Conservation (phyloP, 2,797 vertebrate genomes). For the Microchirus variegatus region DNA sequence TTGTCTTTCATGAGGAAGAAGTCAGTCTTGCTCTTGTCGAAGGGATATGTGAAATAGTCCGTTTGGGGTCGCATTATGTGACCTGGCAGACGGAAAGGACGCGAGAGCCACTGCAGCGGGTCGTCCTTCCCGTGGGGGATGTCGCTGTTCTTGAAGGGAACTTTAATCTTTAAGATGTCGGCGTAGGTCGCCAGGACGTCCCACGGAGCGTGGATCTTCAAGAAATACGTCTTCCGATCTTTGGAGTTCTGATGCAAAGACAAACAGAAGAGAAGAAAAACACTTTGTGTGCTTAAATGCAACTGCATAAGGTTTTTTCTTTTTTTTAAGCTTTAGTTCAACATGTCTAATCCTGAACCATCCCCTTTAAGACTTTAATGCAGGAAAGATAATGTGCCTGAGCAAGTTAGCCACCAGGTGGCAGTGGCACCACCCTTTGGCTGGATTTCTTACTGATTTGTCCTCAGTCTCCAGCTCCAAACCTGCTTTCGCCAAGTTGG, state of each 20-base stretch:
- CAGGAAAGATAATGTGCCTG: slow-evolving; percentile 25
- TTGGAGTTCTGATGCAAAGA: slow-evolving; percentile 86
- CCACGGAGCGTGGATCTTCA: slow-evolving; percentile 96
- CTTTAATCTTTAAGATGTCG: slow-evolving; percentile 92
- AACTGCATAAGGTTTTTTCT: too few relatives aligned
- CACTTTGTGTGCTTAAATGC: too few relatives aligned
- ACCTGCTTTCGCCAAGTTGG: slow-evolving; percentile 87
- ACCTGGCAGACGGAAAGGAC: slow-evolving; percentile 83
- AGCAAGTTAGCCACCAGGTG: slow-evolving; percentile 52
- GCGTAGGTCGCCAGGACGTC: slow-evolving; percentile 91
- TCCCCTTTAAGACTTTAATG: slow-evolving; percentile 58
- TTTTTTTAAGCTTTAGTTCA: neutral
- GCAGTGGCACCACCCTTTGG: slow-evolving; percentile 12
- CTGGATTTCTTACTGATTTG: slow-evolving; percentile 84
- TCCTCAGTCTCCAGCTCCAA: slow-evolving; percentile 92
- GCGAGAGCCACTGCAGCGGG: slow-evolving; percentile 82
- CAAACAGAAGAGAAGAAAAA: neutral
- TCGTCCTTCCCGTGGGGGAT: slow-evolving; percentile 73
- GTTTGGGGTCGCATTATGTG: slow-evolving; percentile 86
- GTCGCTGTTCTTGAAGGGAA: slow-evolving; percentile 90
- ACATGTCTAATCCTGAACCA: neutral
- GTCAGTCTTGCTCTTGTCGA: slow-evolving; percentile 89
- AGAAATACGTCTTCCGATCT: slow-evolving; percentile 90
- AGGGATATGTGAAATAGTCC: slow-evolving; percentile 91
- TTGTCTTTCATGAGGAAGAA: slow-evolving; percentile 91